phyloP scores from a whole-genome alignment of 2,797 vertebrate genomes.

The Clarias laeviceps region DNA sequence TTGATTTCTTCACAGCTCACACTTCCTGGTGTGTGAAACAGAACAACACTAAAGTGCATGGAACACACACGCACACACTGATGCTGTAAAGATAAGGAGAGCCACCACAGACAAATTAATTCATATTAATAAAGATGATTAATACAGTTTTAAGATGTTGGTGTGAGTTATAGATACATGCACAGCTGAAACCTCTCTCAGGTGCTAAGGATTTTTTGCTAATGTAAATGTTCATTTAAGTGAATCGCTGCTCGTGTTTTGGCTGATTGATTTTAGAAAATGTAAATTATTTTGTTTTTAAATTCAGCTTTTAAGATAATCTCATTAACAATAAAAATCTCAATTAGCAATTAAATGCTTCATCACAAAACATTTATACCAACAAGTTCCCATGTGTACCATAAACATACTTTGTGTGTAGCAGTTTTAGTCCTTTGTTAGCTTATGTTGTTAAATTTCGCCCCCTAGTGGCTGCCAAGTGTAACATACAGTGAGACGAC shows the following conservation, averaged over 20 bases:
- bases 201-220: neutral
- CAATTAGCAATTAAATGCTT: neutral
- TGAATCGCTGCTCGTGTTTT: neutral
- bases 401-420: neutral
- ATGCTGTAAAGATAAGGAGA: neutral
- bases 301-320: neutral
- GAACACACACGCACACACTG: neutral
- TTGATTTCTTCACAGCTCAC: neutral
- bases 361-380: neutral
- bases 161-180: neutral
- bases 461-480: neutral
- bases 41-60: no score
- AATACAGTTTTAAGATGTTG: neutral
- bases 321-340: neutral
- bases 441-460: neutral
- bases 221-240: neutral
- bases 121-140: slow-evolving; percentile 17
- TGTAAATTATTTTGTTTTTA: no score
- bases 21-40: neutral
- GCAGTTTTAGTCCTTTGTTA: no score
- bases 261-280: neutral
- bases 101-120: neutral
- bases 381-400: neutral
- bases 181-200: neutral
- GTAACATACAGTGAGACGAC: neutral